Evolutionary conservation across 2,113 vertebrate species (phyloP), one percentile per base, ranked within the genome.

Genomic region (Synodontis membranacea): DNA sequence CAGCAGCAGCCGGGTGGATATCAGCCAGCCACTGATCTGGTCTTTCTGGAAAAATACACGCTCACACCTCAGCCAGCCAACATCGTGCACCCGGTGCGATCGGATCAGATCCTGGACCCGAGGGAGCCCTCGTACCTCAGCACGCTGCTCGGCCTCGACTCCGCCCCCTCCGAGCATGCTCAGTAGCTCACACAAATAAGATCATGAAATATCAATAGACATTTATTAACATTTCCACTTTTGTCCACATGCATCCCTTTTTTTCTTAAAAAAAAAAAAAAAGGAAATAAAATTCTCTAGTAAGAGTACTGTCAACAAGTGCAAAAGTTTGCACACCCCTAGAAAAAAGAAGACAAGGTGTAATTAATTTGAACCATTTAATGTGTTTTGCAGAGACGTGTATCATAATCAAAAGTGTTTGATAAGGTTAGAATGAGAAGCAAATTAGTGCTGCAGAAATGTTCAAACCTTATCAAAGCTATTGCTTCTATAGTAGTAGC

Each of bases 21-120:
- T 88, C 97, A 97, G 75, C 94, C 95, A 0, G 89, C 96, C 0
- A 88, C 97, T 0, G 98, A 99, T 79, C 92, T 99, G 31, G 96
- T 97, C 0, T 99, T 99, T 91, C 93, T 99, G 21, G 98, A 99
- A 89, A 99, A 99, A 83, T 99, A 98, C 50, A 97, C 97, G 2
- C 96, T 99, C 21, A 97, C 96, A 46, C 97, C 97, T 28, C 98
- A 97, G 86, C 97, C 97, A 4, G 91, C 96, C 80, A 97, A 97
- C 87, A 96, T 99, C 34, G 95, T 96, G 66, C 97, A 99, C 91
- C 96, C 97, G 0, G 97, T 99, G 5, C 95, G 97, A 76, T 92
- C 96, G 0, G 97, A 99, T 80, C 98, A 98, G 84, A 97, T 99
- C 93, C 91, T 99, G 86, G 98, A 99, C 92, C 95, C 96, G 34